These are phyloP conservation scores for Hetaerina titia DNA, from an alignment of 2,888 invertebrate genomes.

Conservation along the genomic window DNA sequence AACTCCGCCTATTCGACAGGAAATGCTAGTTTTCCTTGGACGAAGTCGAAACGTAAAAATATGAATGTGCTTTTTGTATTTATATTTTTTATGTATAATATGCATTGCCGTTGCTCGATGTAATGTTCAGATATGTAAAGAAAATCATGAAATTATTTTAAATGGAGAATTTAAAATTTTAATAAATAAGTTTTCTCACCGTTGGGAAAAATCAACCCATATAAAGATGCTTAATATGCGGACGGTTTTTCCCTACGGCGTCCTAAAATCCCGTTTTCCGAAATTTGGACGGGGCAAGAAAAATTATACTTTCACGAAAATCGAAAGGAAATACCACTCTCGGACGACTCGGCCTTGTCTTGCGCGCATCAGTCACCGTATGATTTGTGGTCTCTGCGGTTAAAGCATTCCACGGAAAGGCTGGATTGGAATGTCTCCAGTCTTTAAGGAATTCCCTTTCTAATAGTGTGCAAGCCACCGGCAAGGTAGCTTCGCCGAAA, in stretches of 20 bases:
- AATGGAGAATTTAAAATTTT: too few relatives aligned
- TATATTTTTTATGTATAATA: too few relatives aligned
- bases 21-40: too few relatives aligned
- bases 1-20: too few relatives aligned
- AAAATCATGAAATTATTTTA: too few relatives aligned
- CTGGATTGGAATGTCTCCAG: not conserved
- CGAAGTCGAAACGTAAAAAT: too few relatives aligned
- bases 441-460: not conserved
- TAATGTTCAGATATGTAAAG: too few relatives aligned
- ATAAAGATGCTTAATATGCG: not conserved
- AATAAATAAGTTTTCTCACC: too few relatives aligned
- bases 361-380: not conserved
- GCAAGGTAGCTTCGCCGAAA: not conserved
- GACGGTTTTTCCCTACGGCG: not conserved
- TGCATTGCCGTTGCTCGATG: too few relatives aligned
- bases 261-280: not conserved
- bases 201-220: not conserved
- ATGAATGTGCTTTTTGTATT: too few relatives aligned
- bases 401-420: not conserved
- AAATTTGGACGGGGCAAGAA: not conserved
- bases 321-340: slow-evolving; percentile 40
- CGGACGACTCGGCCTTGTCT: slow-evolving; percentile 13
- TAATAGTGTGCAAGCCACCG: not conserved
- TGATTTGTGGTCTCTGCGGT: slow-evolving; percentile 18
- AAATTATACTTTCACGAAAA: slow-evolving; percentile 52